Base-by-base conservation (phyloP, 1,140 invertebrate species). In the Papilio helenus region DNA sequence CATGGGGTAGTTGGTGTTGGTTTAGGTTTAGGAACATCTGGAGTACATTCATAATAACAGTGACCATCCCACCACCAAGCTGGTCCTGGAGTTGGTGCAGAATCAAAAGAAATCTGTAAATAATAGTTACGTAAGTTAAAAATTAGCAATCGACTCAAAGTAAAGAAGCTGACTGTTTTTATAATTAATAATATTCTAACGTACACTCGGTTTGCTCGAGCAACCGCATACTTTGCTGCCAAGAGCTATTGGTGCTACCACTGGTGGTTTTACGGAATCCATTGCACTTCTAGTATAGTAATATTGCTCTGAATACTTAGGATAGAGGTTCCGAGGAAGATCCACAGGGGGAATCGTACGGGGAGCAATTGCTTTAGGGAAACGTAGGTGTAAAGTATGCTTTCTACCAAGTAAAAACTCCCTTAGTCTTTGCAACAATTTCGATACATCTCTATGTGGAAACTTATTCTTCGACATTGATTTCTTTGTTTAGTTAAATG, bases 61-160 rank as follows among this genome's bases (percentile, higher is more conserved):
- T 93, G 92, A 0, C 90, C 91, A 80, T 93, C 92, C 88, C 90
- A 93, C 88, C 88, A 90, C 90, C 90, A 93, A 0, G 87, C 39
- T 3, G 78, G 44, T 0, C 92, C 92, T 0, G 90, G 90, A 0
- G 87, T 92, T 20, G 92, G 91, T 8, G 84, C 80, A 39, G 39
- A 81, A 5, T 81, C 79, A 77, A 92, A 93, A 26, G 80, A 84
- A 3, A 92, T 80, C 90, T 93, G 72, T 16, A 18, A 29, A 34
- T 2, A 18, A 8, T 49, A 49, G 46, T 7, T 46, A 14, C 16
- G 44, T 46, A 18, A 18, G 18, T 49, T 18, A 55, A 9, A 55
- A 8, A 55, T 51, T 51, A 16, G 14, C 44, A 16, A 51, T 51
- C 51, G 3, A 55, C 18, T 55, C 8, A 20, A 55, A n/a, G 51